Evolutionary conservation across 2,113 vertebrate genomes (phyloP).

Genomic region (Protomyctophum bolini): DNA sequence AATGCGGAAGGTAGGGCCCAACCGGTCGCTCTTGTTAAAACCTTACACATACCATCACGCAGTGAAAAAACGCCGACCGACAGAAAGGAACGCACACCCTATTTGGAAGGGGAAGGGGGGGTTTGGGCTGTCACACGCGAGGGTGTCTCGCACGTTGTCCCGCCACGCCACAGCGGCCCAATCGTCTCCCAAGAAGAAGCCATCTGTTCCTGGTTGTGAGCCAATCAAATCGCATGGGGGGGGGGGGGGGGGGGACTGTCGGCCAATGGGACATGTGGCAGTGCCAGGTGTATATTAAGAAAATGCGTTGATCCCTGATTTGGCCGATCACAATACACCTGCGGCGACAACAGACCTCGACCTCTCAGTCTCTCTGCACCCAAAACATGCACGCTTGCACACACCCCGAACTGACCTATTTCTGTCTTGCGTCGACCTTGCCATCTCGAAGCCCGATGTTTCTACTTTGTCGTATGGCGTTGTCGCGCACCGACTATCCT

Average conservation of each 20-base stretch:
- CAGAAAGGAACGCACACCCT: no score
- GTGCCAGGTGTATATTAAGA: background rate
- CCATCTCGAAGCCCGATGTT: slow-evolving; percentile 4
- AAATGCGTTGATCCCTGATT: slow-evolving; percentile 29
- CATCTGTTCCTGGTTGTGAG: slow-evolving; percentile 53
- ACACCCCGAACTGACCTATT: slow-evolving; percentile 19
- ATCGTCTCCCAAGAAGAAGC: slow-evolving; percentile 56
- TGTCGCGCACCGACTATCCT: no score
- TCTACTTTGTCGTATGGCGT: background rate
- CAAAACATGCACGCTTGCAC: slow-evolving; percentile 6
- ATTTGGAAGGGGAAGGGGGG: background rate
- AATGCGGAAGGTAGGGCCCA: no score
- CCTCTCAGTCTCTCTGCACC: slow-evolving; percentile 4
- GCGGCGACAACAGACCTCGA: slow-evolving; percentile 47
- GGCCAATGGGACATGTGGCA: slow-evolving; percentile 33
- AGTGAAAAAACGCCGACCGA: no score
- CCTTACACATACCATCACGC: no score
- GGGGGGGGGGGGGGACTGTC: slow-evolving; percentile 1
- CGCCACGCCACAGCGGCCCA: slow-evolving; percentile 33
- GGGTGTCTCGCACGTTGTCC: slow-evolving; percentile 1
- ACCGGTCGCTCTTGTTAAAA: no score
- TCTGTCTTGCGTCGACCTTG: slow-evolving; percentile 44
- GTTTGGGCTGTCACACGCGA: slow-evolving; percentile 19
- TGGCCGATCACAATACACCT: slow-evolving; percentile 49
- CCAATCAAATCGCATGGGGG: slow-evolving; percentile 51